phyloP scores from a whole-genome alignment of 1,140 invertebrate genomes.

The Acromyrmex heyeri region DNA sequence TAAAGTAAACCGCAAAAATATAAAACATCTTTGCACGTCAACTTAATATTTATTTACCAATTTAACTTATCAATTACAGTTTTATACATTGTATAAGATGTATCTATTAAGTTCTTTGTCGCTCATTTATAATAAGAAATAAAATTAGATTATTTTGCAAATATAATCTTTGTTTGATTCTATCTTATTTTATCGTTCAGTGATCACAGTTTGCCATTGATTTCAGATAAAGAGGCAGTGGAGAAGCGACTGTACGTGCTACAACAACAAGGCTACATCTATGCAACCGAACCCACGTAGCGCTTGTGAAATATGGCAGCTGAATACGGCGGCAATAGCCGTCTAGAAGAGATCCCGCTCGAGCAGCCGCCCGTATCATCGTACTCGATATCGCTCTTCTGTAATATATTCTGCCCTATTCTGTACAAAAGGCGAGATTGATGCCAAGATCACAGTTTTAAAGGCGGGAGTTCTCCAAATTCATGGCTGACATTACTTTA shows the following conservation, averaged over 20 bases:
- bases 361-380: slow-evolving; percentile 63
- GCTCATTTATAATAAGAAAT: neutral
- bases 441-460: slow-evolving; percentile 6
- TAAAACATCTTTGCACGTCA: neutral
- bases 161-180: neutral
- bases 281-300: slow-evolving; percentile 89
- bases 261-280: slow-evolving; percentile 94
- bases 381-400: slow-evolving; percentile 77
- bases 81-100: neutral
- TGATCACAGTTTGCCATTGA: neutral
- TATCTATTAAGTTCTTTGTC: neutral
- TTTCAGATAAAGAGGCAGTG: slow-evolving; percentile 95
- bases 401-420: slow-evolving; percentile 77
- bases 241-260: slow-evolving; percentile 95
- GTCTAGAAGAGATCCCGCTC: slow-evolving; percentile 48
- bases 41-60: slow-evolving; percentile 24
- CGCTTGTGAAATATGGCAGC: slow-evolving; percentile 79
- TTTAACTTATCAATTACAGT: neutral
- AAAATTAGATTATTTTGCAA: slow-evolving; percentile 14
- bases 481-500: slow-evolving; percentile 27
- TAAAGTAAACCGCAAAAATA: too few species aligned
- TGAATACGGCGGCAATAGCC: slow-evolving; percentile 69
- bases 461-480: slow-evolving; percentile 33
- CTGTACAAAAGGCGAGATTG: slow-evolving; percentile 72
- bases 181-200: neutral